phyloP scores from a whole-genome alignment of 2,888 invertebrate genomes.

The Melieria crassipennis region DNA sequence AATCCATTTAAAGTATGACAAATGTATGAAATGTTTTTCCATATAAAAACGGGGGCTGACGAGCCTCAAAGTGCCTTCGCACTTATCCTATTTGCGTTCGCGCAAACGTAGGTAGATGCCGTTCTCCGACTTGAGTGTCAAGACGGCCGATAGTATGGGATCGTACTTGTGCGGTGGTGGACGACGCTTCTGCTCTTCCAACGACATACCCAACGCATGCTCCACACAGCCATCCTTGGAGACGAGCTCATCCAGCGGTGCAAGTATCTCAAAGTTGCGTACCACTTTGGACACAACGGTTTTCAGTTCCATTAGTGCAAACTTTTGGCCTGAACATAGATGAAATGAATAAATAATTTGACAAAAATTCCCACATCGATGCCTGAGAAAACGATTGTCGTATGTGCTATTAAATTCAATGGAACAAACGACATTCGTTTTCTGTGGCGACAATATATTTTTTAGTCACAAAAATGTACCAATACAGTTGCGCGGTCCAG shows the following conservation, averaged over 20 bases:
- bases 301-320: conserved; percentile 70
- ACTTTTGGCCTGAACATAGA: conserved; percentile 63
- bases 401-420: no score
- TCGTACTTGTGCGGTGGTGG: conserved; percentile 55
- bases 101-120: conserved; percentile 65
- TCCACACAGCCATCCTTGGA: conserved; percentile 52
- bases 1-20: not conserved
- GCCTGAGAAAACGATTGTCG: not conserved
- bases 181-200: conserved; percentile 39
- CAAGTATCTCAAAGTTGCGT: conserved; percentile 65
- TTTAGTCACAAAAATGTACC: conserved; percentile 42
- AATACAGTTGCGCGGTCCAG: conserved; percentile 73
- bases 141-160: conserved; percentile 65
- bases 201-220: conserved; percentile 46
- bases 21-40: not conserved
- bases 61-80: not conserved
- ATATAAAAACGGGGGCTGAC: no score
- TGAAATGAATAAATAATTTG: not conserved
- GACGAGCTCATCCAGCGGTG: conserved; percentile 54
- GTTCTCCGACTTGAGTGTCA: conserved; percentile 67
- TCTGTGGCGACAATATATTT: not conserved
- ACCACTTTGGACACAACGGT: conserved; percentile 68
- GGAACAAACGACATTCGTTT: not conserved
- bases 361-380: not conserved
- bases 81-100: conserved; percentile 47